phyloP scores from a whole-genome alignment of 2,113 vertebrate genomes.

The Conger conger region DNA sequence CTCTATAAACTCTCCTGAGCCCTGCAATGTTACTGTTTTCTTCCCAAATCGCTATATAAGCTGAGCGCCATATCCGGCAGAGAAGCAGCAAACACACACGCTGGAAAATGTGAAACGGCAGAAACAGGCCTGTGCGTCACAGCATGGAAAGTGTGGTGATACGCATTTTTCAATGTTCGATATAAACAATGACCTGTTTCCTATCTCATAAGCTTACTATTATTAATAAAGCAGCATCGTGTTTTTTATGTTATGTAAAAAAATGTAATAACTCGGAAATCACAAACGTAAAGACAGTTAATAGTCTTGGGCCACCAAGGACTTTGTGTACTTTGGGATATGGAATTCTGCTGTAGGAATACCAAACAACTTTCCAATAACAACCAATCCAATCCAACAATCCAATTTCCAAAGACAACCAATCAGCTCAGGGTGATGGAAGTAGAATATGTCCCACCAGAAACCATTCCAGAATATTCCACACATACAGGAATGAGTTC shows the following conservation, averaged over 20 bases:
- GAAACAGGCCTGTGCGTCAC: constrained; percentile 22
- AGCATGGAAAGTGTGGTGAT: constrained; percentile 24
- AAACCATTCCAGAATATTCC: no score
- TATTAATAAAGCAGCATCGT: neutral
- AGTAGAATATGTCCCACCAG: no score
- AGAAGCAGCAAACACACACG: neutral
- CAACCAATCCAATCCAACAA: no score
- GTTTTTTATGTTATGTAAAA: neutral
- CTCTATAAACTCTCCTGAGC: neutral
- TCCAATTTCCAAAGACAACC: no score
- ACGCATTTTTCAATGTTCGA: neutral
- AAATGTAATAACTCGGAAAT: no score
- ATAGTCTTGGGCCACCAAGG: no score
- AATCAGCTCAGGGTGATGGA: no score
- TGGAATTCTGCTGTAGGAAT: no score
- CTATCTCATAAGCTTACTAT: neutral
- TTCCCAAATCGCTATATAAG: neutral
- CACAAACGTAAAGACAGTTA: no score
- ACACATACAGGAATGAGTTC: no score
- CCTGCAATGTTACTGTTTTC: neutral
- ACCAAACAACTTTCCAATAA: no score
- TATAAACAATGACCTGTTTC: constrained; percentile 7
- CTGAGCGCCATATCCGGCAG: neutral
- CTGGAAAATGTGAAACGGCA: constrained; percentile 63
- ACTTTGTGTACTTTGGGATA: no score